These are phyloP conservation scores for Cinara cedri DNA, from an alignment of 2,888 invertebrate species.

Conservation along the genomic window DNA sequence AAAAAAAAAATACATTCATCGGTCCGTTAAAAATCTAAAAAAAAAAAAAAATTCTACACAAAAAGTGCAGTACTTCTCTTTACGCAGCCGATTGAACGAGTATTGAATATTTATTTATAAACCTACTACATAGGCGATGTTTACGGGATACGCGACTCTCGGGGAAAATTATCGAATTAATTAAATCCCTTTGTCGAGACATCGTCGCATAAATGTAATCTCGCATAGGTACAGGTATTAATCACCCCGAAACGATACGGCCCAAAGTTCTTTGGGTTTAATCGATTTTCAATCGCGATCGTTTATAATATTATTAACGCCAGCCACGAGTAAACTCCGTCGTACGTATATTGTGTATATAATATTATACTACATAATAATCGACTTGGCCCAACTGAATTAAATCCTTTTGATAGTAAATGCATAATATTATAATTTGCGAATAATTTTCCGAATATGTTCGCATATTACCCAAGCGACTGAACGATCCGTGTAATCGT, in stretches of 20 bases:
- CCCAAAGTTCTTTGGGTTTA: slow-evolving; percentile 6
- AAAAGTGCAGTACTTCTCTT: too few species aligned
- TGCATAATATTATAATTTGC: neutral
- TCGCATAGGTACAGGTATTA: neutral
- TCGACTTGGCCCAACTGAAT: neutral
- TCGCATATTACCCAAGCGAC: neutral
- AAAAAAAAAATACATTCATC: too few species aligned
- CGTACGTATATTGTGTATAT: too few species aligned
- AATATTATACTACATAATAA: neutral
- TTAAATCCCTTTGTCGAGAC: neutral
- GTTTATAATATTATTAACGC: neutral
- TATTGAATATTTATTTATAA: too few species aligned
- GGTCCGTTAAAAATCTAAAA: too few species aligned
- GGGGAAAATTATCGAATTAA: neutral
- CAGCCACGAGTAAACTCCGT: neutral
- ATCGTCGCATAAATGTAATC: neutral
- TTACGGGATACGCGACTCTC: neutral
- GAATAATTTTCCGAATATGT: neutral
- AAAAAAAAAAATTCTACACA: too few species aligned
- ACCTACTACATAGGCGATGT: too few species aligned
- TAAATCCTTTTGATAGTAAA: slow-evolving; percentile 13
- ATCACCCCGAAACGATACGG: neutral
- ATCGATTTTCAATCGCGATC: slow-evolving; percentile 9
- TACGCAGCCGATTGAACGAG: too few species aligned
- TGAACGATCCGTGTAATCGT: neutral